phyloP scores from a whole-genome alignment of 2,113 vertebrate species.

The Peucedramus taeniatus region DNA sequence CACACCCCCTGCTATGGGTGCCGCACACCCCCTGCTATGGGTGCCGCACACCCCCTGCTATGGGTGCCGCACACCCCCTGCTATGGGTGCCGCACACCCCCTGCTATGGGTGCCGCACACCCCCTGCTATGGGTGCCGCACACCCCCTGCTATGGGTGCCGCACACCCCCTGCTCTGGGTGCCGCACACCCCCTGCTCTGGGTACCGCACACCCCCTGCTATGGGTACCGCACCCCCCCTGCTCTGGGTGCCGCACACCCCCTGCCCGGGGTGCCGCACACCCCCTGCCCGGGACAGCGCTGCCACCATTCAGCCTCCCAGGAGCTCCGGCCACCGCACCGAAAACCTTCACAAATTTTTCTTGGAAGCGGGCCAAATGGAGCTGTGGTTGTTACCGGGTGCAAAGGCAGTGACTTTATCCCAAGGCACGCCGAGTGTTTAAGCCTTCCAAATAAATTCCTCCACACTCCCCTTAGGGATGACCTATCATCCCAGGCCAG shows the following conservation, averaged over 20 bases:
- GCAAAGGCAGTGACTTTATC: not conserved
- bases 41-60: no score
- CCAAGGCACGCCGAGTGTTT: not conserved
- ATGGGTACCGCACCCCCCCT: no score
- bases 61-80: no score
- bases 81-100: no score
- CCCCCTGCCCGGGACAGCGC: not conserved
- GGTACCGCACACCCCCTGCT: no score
- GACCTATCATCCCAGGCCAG: conserved; percentile 8
- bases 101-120: no score
- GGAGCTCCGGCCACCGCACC: not conserved
- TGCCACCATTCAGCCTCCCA: not conserved
- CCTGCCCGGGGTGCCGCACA: no score
- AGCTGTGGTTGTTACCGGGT: not conserved
- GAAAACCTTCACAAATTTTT: not conserved
- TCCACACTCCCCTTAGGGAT: not conserved
- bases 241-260: no score
- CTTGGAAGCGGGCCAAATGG: not conserved
- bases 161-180: not conserved
- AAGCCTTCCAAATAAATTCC: conserved; percentile 24
- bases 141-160: not conserved
- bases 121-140: no score
- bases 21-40: no score
- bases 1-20: no score
- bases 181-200: not conserved